Evolutionary conservation across 2,113 vertebrate genomes (phyloP).

Genomic region (Dinomys branickii): DNA sequence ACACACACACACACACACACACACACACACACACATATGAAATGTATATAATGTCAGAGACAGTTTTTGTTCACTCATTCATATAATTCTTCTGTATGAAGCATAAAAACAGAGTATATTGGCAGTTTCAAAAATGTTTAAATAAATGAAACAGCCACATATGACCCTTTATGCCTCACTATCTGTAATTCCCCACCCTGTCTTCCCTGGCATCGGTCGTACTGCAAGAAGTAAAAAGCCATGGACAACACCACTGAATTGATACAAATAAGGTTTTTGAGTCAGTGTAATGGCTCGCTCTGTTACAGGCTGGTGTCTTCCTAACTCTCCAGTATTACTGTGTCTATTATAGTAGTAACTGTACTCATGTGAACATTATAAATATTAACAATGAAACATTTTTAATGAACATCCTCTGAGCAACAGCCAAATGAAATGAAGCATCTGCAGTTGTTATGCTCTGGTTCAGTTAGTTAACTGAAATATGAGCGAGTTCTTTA

Average conservation of each 20-base stretch:
- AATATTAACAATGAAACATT: slow-evolving; percentile 63
- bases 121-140: neutral
- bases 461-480: slow-evolving; percentile 67
- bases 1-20: too few species aligned
- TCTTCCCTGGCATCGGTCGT: neutral
- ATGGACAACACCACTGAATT: neutral
- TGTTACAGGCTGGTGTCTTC: slow-evolving; percentile 23
- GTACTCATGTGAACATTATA: slow-evolving; percentile 47
- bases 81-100: neutral
- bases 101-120: neutral
- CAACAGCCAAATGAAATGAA: slow-evolving; percentile 50
- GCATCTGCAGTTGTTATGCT: neutral
- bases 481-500: slow-evolving; percentile 71
- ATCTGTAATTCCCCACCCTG: neutral
- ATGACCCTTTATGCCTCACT: neutral
- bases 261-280: neutral
- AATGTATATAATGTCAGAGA: neutral
- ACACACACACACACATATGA: too few species aligned
- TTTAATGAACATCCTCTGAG: slow-evolving; percentile 49
- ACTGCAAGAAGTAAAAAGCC: slow-evolving; percentile 17
- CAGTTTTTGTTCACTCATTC: neutral
- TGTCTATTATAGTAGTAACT: slow-evolving; percentile 24
- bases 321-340: slow-evolving; percentile 43
- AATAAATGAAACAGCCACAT: neutral
- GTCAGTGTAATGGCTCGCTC: neutral